Evolutionary conservation across 2,888 invertebrate species (phyloP).

Genomic region (Crepidodera aurea): DNA sequence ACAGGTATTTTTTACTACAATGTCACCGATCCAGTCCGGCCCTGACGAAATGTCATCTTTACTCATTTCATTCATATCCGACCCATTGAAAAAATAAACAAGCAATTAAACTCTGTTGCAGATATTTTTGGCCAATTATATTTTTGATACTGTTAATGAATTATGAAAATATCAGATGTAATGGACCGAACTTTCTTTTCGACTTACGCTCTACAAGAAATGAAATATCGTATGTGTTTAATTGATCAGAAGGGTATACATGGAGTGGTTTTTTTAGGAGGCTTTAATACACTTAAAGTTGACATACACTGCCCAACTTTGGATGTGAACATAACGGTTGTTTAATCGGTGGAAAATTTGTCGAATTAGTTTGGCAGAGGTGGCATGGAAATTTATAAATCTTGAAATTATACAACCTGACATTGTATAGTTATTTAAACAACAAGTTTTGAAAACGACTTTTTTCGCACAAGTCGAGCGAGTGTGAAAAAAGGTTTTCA

Average conservation of each 20-base stretch:
- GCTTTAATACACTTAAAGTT: background rate
- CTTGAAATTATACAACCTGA: no score
- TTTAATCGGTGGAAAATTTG: no score
- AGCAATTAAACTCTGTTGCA: conserved; percentile 49
- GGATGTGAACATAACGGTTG: no score
- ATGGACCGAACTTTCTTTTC: conserved; percentile 45
- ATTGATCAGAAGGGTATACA: conserved; percentile 37
- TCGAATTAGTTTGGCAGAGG: no score
- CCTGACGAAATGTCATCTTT: conserved; percentile 25
- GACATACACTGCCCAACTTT: conserved; percentile 16
- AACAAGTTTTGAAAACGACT: no score
- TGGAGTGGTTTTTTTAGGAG: conserved; percentile 16
- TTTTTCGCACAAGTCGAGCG: no score
- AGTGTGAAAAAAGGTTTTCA: no score
- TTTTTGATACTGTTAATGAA: conserved; percentile 44
- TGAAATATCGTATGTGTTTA: conserved; percentile 34
- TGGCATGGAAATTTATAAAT: no score
- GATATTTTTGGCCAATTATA: conserved; percentile 49
- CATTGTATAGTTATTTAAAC: no score
- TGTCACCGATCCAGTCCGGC: background rate
- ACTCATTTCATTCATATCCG: conserved; percentile 46
- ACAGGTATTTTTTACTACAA: no score
- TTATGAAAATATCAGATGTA: conserved; percentile 46
- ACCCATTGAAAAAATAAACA: conserved; percentile 42
- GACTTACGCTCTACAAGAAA: conserved; percentile 30